Evolutionary conservation across 2,888 invertebrate species (phyloP), one percentile per base, ranked within the genome.

Genomic region (Galeruca laticollis): DNA sequence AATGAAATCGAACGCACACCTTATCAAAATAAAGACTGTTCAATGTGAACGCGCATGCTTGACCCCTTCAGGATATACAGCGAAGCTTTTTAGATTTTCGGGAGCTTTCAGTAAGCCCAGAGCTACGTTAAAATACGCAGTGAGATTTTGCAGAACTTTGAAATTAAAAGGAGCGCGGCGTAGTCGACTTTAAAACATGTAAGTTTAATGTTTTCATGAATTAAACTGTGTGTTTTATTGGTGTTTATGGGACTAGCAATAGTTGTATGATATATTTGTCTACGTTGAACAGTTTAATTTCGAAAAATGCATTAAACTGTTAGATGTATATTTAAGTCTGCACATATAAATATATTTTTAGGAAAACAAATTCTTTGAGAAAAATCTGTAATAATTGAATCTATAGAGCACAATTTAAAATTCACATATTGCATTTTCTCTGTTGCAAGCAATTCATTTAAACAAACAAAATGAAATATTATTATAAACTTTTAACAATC

Each of bases 61-160:
- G 69, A 69, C 69, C 69, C 49, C 56, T 64, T 60, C 64, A 52
- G 69, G 69, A 64, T 52, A 54, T 60, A 51, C 47, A 52, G 26
- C 33, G 69, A 57, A 69, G 69, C 69, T 69, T 59, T 69, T 64
- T 60, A 64, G 63, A 54, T 33, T 69, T 69, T 69, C 54, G 43
- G 69, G 69, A 59, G 69, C 69, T 69, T 69, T 69, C 64, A 69
- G 69, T 69, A 64, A 64, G 21, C 69, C 69, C 69, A 64, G 69
- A 69, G 60, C 64, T 52, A 37, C 35, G 18, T 57, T 15, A 1
- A 15, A 5, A 21, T 31, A 21, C 35, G 69, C 47, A 68, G 66
- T 66, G 66, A 59, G 60, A 33, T 60, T 49, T 43, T 15, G 43
- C 15, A 2, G 60, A 31, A 31, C 49, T 37, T 60, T 33, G 60